phyloP scores from a whole-genome alignment of 2,797 vertebrate species.

The Oreonectes daqikongensis region DNA sequence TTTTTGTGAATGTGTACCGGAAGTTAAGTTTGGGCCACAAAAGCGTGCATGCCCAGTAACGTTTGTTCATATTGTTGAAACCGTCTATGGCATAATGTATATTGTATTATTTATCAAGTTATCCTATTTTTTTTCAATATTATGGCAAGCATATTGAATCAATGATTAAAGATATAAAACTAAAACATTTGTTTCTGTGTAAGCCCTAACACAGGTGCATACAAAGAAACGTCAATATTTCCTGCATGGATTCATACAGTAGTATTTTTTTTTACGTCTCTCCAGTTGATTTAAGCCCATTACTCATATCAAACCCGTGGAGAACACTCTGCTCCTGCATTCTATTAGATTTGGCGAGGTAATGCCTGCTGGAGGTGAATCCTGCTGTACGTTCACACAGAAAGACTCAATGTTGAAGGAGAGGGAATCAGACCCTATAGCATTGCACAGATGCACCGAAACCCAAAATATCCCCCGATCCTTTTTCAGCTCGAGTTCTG shows the following conservation, averaged over 20 bases:
- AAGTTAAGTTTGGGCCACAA: too few species aligned
- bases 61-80: too few species aligned
- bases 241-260: not conserved
- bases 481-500: slow-evolving; percentile 61
- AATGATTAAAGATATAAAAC: not conserved
- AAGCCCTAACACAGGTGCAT: not conserved
- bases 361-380: slow-evolving; percentile 32
- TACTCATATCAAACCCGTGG: slow-evolving; percentile 15
- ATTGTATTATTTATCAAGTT: too few species aligned
- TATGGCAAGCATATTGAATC: not conserved
- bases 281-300: slow-evolving; percentile 1
- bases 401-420: slow-evolving; percentile 7
- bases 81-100: too few species aligned
- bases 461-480: slow-evolving; percentile 64
- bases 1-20: too few species aligned
- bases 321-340: slow-evolving; percentile 7
- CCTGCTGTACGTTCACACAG: slow-evolving; percentile 32
- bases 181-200: not conserved
- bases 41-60: too few species aligned
- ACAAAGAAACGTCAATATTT: not conserved
- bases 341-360: slow-evolving; percentile 24
- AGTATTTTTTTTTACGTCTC: not conserved
- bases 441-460: slow-evolving; percentile 62
- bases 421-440: slow-evolving; percentile 43
- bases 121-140: too few species aligned